Evolutionary conservation across 2,113 vertebrate species (phyloP).

Genomic region (Carettochelys insculpta): DNA sequence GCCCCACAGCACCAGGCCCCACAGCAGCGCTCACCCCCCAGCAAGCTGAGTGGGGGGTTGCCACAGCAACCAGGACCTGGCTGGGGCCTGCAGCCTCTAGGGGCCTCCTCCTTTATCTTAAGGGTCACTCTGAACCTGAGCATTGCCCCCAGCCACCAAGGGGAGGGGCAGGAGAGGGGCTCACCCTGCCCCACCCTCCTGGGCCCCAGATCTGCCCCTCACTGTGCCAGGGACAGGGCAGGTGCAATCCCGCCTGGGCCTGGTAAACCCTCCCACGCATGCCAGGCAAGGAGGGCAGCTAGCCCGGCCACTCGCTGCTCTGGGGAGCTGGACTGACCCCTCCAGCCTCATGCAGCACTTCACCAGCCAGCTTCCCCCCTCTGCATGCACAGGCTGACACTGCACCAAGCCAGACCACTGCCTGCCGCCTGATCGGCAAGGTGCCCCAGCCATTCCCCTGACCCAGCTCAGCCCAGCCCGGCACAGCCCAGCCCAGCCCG

Average conservation of each 20-base stretch:
- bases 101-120: slow-evolving; percentile 3
- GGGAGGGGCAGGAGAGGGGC: background rate
- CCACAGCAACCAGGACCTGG: background rate
- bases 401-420: background rate
- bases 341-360: background rate
- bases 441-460: accelerated
- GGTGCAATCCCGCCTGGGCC: background rate
- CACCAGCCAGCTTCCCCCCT: background rate
- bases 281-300: background rate
- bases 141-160: background rate
- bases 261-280: background rate
- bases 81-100: background rate
- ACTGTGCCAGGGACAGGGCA: background rate
- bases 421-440: no score
- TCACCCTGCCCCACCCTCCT: background rate
- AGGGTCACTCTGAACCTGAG: background rate
- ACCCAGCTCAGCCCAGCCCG: no score
- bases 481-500: accelerated
- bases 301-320: no score
- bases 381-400: no score
- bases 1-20: no score
- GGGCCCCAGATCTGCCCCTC: no score
- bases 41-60: background rate
- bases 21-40: no score
- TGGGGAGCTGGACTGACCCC: no score